phyloP scores from a whole-genome alignment of 2,888 invertebrate species.

The Lacanobia oleracea region DNA sequence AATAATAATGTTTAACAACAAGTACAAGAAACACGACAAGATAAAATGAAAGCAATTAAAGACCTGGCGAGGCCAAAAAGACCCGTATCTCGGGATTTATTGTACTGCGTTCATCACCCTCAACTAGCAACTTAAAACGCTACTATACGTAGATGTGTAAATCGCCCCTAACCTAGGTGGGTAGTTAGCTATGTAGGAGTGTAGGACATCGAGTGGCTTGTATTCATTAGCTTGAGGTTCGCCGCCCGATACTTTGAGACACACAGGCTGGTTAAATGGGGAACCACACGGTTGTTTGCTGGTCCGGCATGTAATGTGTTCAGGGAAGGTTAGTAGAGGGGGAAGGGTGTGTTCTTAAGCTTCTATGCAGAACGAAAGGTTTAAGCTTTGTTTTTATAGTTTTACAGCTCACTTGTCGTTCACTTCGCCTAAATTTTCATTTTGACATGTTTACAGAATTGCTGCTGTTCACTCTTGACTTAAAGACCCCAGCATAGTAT shows the following conservation, averaged over 20 bases:
- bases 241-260: slow-evolving; percentile 47
- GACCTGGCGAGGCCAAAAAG: too few species aligned
- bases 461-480: too few species aligned
- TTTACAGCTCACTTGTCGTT: too few species aligned
- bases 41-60: too few species aligned
- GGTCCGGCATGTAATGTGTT: neutral
- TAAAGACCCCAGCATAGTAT: too few species aligned
- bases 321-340: neutral
- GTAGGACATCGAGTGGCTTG: slow-evolving; percentile 72
- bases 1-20: too few species aligned
- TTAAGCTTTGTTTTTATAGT: too few species aligned
- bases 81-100: too few species aligned
- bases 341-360: neutral
- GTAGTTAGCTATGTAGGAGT: slow-evolving; percentile 16
- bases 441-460: too few species aligned
- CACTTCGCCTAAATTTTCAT: too few species aligned
- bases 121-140: neutral
- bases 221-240: slow-evolving; percentile 73
- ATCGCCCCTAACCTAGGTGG: slow-evolving; percentile 15
- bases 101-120: too few species aligned
- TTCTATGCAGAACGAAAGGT: neutral
- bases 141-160: neutral
- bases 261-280: slow-evolving; percentile 27
- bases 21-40: too few species aligned
- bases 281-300: slow-evolving; percentile 7